Base-by-base conservation (phyloP, 30 jellyfish, hydroid and myxozoan genomes). In the Aurelia sp. region DNA sequence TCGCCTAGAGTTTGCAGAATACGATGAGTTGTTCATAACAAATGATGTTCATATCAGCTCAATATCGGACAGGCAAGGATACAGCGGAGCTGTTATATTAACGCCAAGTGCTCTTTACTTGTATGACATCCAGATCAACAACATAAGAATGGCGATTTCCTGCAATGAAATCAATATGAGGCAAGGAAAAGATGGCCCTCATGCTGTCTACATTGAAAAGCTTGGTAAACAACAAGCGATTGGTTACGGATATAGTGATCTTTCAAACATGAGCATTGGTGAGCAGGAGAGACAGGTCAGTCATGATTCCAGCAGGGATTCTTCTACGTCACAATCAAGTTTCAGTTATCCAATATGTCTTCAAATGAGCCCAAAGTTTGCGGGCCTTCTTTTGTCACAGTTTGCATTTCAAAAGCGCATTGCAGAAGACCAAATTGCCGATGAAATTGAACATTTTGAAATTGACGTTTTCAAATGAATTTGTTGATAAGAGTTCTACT, bases 141-240 rank as follows among this genome's bases (percentile, higher is more conserved):
- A 84, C 77, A 84, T 84, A 9, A 76, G 93, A 55, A 73, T 66
- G 88, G 93, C 88, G 27, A 65, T 84, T 50, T 70, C 87, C 30
- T 84, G 93, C 53, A 84, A 63, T 76, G 93, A 84, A 66, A 27
- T 84, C 76, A 37, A 6, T 66, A 81, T 84, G 82, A 64, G 82
- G 81, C 82, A 21, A 18, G 84, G 61, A 12, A 31, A 73, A 61
- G 83, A 48, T 50, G 44, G 72, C 58, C 82, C 88, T 5, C 68
- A 72, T 50, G 9, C 16, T 20, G 44, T 84, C 13, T 22, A 13
- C 30, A 11, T 84, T 37, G 85, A 82, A 16, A 58, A 58, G 35
- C 47, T 35, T 15, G 85, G 62, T 19, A 70, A 17, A 68, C 66
- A 23, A 67, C 58, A 58, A 4, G 9, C 18, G 0, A 50, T 4